These are phyloP conservation scores for Labia minor DNA, from an alignment of 2,888 invertebrate species.

Conservation along the genomic window DNA sequence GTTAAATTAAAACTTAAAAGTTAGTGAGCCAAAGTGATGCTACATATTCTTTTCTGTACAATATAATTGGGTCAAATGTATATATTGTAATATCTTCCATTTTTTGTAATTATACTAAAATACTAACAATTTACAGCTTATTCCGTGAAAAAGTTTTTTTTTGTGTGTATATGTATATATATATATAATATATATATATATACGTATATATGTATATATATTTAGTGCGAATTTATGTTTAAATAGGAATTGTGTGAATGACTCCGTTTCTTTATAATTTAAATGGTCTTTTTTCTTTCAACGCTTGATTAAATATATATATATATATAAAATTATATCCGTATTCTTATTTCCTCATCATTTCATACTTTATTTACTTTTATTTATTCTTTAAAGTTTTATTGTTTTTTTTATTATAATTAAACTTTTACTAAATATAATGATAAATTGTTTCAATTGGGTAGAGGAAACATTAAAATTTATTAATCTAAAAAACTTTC, in stretches of 20 bases:
- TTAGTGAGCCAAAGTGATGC: constrained; percentile 21
- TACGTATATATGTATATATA: not conserved
- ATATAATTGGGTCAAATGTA: constrained; percentile 23
- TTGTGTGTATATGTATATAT: too few relatives aligned
- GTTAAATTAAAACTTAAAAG: not conserved
- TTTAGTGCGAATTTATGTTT: not conserved
- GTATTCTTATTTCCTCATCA: too few relatives aligned
- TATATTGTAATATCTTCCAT: constrained; percentile 26
- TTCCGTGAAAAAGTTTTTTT: not conserved
- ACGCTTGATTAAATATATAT: not conserved
- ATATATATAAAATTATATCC: too few relatives aligned
- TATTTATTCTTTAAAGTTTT: too few relatives aligned
- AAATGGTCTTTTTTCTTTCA: not conserved
- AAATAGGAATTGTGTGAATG: not conserved
- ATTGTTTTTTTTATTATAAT: too few relatives aligned
- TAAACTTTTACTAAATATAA: too few relatives aligned
- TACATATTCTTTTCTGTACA: not conserved
- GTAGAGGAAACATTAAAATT: too few relatives aligned
- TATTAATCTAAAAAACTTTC: too few relatives aligned
- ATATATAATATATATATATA: too few relatives aligned
- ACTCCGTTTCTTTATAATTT: not conserved
- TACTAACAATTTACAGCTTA: not conserved
- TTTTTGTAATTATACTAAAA: constrained; percentile 33
- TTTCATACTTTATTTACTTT: too few relatives aligned
- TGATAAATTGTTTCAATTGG: too few relatives aligned